Base-by-base conservation (phyloP, 1,140 invertebrate genomes). In the Paramacrobiotus metropolitanus region DNA sequence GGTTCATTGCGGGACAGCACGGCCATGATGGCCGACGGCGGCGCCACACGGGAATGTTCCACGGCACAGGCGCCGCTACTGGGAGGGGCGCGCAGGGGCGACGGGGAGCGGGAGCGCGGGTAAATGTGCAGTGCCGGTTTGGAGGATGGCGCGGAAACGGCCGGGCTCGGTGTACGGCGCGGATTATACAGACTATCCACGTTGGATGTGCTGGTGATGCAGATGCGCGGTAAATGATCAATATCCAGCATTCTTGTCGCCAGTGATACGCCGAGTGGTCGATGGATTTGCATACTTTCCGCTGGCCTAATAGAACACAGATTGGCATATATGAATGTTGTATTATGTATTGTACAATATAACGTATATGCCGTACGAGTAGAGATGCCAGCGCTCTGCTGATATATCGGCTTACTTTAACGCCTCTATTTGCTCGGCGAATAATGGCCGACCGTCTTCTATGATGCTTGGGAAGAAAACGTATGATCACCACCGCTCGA, bases 191-290 rank as follows among this genome's bases (percentile, higher is more conserved):
- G 4, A 24, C 15, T 24, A 28, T 55, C 15, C 15, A 20, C 28
- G 28, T 55, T 24, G 48, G 15, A 15, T n/a, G 34, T 15, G 9
- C 9, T 55, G 24, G 48, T 55, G 48, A 55, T 55, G 28, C 15
- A 20, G 15, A 55, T 55, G 48, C 48, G 48, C 24, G 48, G 48
- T 28, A 55, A 55, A 55, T n/a, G n/a, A n/a, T 55, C 48, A 24
- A 55, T 55, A 55, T 55, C 48, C 24, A 55, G 24, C 48, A 55
- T 55, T 24, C 24, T 55, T 4, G 48, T 55, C 48, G 34, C 34
- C 34, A 40, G n/a, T 40, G 9, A n/a, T n/a, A 40, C 9, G 9
- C 9, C 9, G 9, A n/a, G 34, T 40, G 9, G 34, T 40, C 9
- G 9, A 9, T 40, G 34, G n/a, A 40, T 40, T 40, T 40, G 34